Evolutionary conservation across 2,797 vertebrate species (phyloP).

Genomic region (Ctenochaetus hawaiiensis): DNA sequence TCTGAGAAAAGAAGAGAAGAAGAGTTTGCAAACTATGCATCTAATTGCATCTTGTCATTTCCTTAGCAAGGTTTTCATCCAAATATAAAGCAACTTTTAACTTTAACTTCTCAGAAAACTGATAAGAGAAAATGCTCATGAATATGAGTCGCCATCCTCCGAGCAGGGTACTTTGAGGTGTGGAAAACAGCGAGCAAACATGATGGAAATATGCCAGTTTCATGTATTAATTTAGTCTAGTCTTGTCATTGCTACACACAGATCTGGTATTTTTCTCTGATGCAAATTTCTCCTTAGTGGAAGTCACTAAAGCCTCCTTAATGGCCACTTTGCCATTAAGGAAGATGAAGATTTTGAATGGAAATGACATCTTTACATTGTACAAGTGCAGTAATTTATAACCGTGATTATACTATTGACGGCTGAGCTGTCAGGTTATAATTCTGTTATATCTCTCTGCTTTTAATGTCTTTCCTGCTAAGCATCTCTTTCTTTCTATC

Average conservation of each 20-base stretch:
- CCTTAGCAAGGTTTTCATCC: too few species aligned
- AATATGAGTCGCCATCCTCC: background rate
- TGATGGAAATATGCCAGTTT: too few species aligned
- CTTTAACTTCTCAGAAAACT: too few species aligned
- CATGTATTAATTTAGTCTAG: too few species aligned
- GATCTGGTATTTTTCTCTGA: too few species aligned
- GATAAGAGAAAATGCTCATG: background rate
- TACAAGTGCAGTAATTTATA: slow-evolving; percentile 24
- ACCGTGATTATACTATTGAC: slow-evolving; percentile 21
- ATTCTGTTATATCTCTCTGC: slow-evolving; percentile 14
- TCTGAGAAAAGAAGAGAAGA: background rate
- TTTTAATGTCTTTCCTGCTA: slow-evolving; percentile 1
- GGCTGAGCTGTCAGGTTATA: slow-evolving; percentile 14
- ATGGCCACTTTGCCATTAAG: slow-evolving; percentile 33
- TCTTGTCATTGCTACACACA: too few species aligned
- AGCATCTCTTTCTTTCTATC: slow-evolving; percentile 7
- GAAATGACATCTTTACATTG: slow-evolving; percentile 30
- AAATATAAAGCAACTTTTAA: too few species aligned
- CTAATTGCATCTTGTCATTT: too few species aligned
- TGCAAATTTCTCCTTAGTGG: too few species aligned
- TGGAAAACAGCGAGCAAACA: too few species aligned
- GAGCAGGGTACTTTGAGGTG: background rate
- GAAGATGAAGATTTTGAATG: slow-evolving; percentile 22
- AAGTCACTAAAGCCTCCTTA: too few species aligned
- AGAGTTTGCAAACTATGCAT: too few species aligned